Percentiles rank a stretch among this genome's conserved stretches.
phyloP scores from a whole-genome alignment of 2,888 invertebrate genomes.

The Tenodera sinensis region DNA sequence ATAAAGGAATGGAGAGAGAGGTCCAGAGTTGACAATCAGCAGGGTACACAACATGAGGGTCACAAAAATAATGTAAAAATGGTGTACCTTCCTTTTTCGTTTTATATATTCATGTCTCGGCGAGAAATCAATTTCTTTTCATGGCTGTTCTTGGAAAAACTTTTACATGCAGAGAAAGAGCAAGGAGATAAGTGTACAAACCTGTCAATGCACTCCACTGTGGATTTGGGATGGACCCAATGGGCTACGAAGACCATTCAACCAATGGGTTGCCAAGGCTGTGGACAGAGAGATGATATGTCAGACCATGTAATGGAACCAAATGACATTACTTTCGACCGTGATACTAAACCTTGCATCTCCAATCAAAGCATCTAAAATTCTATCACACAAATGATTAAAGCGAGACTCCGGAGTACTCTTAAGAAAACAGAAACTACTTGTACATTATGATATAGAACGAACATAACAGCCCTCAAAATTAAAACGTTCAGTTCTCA shows the following conservation, averaged over 20 bases:
- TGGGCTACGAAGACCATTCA: background rate
- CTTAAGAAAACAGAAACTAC: background rate
- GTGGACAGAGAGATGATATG: background rate
- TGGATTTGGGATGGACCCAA: background rate
- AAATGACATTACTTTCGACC: background rate
- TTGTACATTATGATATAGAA: no score
- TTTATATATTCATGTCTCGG: conserved; percentile 1
- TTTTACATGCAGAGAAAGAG: conserved; percentile 21
- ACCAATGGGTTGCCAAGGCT: background rate
- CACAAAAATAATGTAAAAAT: conserved; percentile 5
- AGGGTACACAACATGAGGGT: conserved; percentile 16
- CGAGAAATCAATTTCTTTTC: background rate
- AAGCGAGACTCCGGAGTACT: background rate
- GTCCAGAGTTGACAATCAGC: background rate
- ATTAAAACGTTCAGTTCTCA: no score
- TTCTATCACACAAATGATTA: background rate
- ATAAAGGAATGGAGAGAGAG: background rate
- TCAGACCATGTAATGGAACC: background rate
- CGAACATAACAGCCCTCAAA: no score
- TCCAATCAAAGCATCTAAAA: no score
- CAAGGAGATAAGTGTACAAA: conserved; percentile 37
- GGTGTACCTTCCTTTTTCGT: conserved; percentile 7
- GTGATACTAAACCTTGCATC: background rate
- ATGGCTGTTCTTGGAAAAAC: background rate
- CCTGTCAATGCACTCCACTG: conserved; percentile 22